Conservation (phyloP, 53 echinoderm and acorn worm genomes). For the Hippasteria phrygiana region DNA sequence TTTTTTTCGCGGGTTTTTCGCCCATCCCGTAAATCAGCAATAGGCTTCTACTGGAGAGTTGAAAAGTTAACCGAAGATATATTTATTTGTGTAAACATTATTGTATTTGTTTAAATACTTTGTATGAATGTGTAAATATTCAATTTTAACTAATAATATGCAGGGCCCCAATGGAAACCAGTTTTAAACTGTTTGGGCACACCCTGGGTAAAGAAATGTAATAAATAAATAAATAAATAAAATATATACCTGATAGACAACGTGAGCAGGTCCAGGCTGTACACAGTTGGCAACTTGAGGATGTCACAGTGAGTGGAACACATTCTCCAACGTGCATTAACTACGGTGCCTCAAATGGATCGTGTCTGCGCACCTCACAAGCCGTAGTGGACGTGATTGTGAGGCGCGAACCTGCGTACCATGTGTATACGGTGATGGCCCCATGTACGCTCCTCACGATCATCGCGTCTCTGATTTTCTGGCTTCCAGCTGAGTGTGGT, state of each 20-base stretch:
- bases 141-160: too few relatives aligned
- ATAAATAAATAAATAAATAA: too few relatives aligned
- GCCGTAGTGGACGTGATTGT: background rate
- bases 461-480: conserved; percentile 38
- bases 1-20: too few relatives aligned
- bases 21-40: too few relatives aligned
- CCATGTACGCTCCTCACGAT: conserved; percentile 52
- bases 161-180: too few relatives aligned
- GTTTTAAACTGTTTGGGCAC: too few relatives aligned
- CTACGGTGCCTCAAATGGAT: background rate
- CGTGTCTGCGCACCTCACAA: background rate
- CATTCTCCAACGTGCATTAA: background rate
- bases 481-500: conserved; percentile 61
- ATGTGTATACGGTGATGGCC: conserved; percentile 19
- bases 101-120: too few relatives aligned
- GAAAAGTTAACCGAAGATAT: too few relatives aligned
- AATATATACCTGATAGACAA: background rate
- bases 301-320: background rate
- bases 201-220: too few relatives aligned
- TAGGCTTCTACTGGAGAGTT: too few relatives aligned
- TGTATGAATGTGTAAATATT: too few relatives aligned
- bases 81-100: too few relatives aligned
- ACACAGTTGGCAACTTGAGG: background rate
- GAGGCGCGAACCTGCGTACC: conserved; percentile 25
- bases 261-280: background rate